A percentile compares a stretch with the other conserved stretches of the same genome.
Conservation (phyloP, 2,113 vertebrate species). For the Marcusenius ussheri region DNA sequence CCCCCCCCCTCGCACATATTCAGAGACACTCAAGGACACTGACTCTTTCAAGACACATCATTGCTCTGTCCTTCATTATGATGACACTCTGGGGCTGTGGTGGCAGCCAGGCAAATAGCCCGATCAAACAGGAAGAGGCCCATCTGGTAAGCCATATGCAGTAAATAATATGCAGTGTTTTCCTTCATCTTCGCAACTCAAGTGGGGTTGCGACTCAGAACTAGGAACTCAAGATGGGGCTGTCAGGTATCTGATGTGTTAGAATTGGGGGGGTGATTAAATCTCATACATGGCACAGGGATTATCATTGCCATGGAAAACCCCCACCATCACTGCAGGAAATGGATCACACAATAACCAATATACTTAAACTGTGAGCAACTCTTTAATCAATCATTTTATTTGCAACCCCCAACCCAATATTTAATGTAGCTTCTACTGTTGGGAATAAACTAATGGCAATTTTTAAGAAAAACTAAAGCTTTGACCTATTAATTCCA, state of each 20-base stretch:
- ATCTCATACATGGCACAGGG: neutral
- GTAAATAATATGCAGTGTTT: too few relatives aligned
- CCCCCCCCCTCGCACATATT: neutral
- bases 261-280: neutral
- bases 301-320: neutral
- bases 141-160: neutral
- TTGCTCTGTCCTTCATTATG: neutral
- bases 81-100: neutral
- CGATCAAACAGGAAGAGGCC: neutral
- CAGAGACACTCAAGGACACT: neutral
- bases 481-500: neutral
- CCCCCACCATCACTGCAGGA: neutral
- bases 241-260: neutral
- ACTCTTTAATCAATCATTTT: neutral
- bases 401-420: neutral
- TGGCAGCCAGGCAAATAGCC: neutral
- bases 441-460: neutral
- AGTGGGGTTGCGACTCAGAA: neutral
- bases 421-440: neutral
- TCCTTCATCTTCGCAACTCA: neutral
- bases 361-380: neutral
- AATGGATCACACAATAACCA: neutral
- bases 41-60: slow-evolving; percentile 4
- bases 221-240: neutral
- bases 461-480: neutral